Evolutionary conservation across 2,888 invertebrate genomes (phyloP).

Genomic region (Hylaea fasciaria): DNA sequence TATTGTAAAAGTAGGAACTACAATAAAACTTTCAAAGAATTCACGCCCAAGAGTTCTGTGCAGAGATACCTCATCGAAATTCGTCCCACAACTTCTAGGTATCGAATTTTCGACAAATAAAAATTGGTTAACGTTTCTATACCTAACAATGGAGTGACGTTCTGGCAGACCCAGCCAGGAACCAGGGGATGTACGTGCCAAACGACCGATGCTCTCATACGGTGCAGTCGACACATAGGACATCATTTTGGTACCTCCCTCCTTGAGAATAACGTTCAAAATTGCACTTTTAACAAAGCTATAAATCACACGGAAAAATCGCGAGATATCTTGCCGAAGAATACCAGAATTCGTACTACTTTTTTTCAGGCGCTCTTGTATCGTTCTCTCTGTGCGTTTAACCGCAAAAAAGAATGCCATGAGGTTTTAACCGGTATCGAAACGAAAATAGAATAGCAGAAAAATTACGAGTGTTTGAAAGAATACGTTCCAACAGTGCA

Average conservation of each 20-base stretch:
- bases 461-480: slow-evolving; percentile 28
- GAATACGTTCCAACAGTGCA: slow-evolving; percentile 17
- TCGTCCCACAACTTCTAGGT: slow-evolving; percentile 24
- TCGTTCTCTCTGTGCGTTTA: slow-evolving; percentile 16
- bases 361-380: slow-evolving; percentile 18
- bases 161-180: slow-evolving; percentile 49
- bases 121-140: slow-evolving; percentile 61
- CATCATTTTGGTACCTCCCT: slow-evolving; percentile 17
- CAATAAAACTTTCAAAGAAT: slow-evolving; percentile 15
- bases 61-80: slow-evolving; percentile 28
- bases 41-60: slow-evolving; percentile 14
- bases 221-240: slow-evolving; percentile 26
- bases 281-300: slow-evolving; percentile 14
- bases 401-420: slow-evolving; percentile 19
- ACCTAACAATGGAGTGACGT: slow-evolving; percentile 59
- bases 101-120: slow-evolving; percentile 57
- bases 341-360: slow-evolving; percentile 14
- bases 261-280: slow-evolving; percentile 28
- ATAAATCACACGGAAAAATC: slow-evolving; percentile 48
- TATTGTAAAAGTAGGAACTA: background rate
- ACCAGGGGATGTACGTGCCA: slow-evolving; percentile 58
- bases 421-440: slow-evolving; percentile 19
- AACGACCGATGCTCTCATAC: slow-evolving; percentile 52
- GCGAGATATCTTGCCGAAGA: slow-evolving; percentile 39
- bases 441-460: slow-evolving; percentile 21